Base-by-base conservation (phyloP, 1,140 invertebrate species). In the Telenomus remus region DNA sequence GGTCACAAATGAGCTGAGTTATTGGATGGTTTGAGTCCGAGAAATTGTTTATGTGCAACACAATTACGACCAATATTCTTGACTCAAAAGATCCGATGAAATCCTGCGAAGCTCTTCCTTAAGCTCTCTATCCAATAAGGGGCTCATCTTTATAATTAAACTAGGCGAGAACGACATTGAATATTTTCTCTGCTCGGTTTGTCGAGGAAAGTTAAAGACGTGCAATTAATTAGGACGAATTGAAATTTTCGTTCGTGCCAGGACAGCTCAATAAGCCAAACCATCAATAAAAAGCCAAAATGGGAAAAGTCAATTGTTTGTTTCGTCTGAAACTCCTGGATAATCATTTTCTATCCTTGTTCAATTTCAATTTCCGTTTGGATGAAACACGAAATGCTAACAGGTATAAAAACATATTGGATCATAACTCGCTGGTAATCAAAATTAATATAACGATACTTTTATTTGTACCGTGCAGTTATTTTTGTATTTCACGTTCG, bases 41-140 rank as follows among this genome's bases (percentile, higher is more conserved):
- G 42, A 44, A 51, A 44, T 55, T 49, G 44, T 63, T 63, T 50
- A 47, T 19, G 14, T 42, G 11, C 9, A 66, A 59, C 11, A 6
- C 2, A 63, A 64, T 47, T 3, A 7, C 15, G 46, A 35, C 4
- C 37, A 60, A 50, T 74, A 53, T 39, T n/a, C 39, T 57, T 27
- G 19, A 27, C 42, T 16, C 14, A 13, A 35, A 65, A 56, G 13
- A 61, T 75, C 68, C 11, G 57, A 75, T 68, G n/a, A 64, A 69
- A 56, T 48, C 34, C 56, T 27, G 59, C 27, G 37, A 61, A 55
- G 15, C 13, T 47, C 57, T 56, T 61, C 13, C 27, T 27, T 34
- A 68, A 68, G 39, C 27, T 71, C n/a, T 68, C 34, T 50, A 72
- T 69, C 55, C 54, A 77, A 69, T 77, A 69, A 72, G 50, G 34